Evolutionary conservation across 1,140 invertebrate species (phyloP), one percentile per base, ranked within the genome.

Genomic region (Panagrolaimus sp.): DNA sequence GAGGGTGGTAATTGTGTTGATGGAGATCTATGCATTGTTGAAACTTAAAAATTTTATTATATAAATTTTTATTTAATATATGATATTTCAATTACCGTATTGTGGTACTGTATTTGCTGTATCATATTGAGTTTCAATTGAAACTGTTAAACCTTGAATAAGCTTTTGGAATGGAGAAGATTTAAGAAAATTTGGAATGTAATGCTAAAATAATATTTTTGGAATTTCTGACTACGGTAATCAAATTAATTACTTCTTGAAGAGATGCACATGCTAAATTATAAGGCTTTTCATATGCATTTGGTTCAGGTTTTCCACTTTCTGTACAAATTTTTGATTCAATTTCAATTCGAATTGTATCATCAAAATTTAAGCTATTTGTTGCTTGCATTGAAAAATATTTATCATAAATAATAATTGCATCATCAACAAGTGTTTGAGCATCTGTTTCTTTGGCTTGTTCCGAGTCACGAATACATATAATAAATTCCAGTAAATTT

Each of bases 371-470:
- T 14, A 71, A 58, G 24, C 43, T 66, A 63, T 67, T 67, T 1
- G 70, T 67, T 26, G 70, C 64, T 63, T 71, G 70, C 65, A 71
- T 67, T 44, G 70, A 71, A 63, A 71, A 67, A 63, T 71, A 71
- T 44, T 71, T 71, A 17, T 71, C 70, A 63, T 71, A 71, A 58
- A 71, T 64, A 47, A 63, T 48, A 63, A 71, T 71, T 15, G 70
- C 70, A 66, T 71, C 70, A 55, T 65, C 70, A 38, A 67, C 28
- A 21, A 64, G 43, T 43, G 28, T 64, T 32, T 64, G 17, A 24
- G 17, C 63, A 21, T 43, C 28, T 15, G 43, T 43, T 38, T 9
- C 38, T 8, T 64, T 64, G 14, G 52, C 21, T 58, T 58, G 52
- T 58, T 58, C 52, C 15, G 52, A 21, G 17, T 58, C 52, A 17